phyloP scores from a whole-genome alignment of 1,140 invertebrate species.

The Cyphomyrmex costatus region DNA sequence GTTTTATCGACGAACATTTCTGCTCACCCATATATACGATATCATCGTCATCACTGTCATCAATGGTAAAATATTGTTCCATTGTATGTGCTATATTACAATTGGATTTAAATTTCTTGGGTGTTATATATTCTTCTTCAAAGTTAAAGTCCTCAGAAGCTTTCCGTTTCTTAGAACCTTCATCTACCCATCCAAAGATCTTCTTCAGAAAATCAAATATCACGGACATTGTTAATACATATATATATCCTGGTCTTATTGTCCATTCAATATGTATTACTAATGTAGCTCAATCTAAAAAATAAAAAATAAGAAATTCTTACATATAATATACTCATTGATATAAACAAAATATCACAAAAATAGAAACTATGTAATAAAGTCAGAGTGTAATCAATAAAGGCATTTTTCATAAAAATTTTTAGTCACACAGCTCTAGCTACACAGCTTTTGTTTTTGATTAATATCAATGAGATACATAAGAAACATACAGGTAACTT shows the following conservation, averaged over 20 bases:
- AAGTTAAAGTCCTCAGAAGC: slow-evolving; percentile 37
- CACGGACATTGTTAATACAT: slow-evolving; percentile 64
- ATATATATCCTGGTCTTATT: slow-evolving; percentile 1
- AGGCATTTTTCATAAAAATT: no score
- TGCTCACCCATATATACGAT: slow-evolving; percentile 52
- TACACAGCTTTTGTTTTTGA: no score
- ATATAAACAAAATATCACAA: background rate
- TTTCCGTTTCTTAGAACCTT: slow-evolving; percentile 76
- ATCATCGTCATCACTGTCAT: slow-evolving; percentile 69
- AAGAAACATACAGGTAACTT: no score
- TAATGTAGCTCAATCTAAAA: slow-evolving; percentile 9
- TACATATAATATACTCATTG: background rate
- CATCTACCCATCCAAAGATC: slow-evolving; percentile 79
- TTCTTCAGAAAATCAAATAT: slow-evolving; percentile 80
- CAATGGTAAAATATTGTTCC: slow-evolving; percentile 53
- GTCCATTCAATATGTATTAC: slow-evolving; percentile 40
- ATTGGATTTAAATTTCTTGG: slow-evolving; percentile 74
- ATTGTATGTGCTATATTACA: slow-evolving; percentile 32
- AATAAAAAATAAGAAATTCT: background rate
- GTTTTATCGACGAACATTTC: slow-evolving; percentile 43
- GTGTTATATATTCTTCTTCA: slow-evolving; percentile 43
- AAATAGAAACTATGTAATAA: background rate
- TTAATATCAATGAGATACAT: no score
- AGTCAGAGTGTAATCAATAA: no score
- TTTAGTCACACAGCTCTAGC: no score